A percentile compares a stretch with the other conserved stretches of the same genome.
These are phyloP conservation scores for Drosophila affinis DNA, from an alignment of 2,888 invertebrate species.

Conservation along the genomic window DNA sequence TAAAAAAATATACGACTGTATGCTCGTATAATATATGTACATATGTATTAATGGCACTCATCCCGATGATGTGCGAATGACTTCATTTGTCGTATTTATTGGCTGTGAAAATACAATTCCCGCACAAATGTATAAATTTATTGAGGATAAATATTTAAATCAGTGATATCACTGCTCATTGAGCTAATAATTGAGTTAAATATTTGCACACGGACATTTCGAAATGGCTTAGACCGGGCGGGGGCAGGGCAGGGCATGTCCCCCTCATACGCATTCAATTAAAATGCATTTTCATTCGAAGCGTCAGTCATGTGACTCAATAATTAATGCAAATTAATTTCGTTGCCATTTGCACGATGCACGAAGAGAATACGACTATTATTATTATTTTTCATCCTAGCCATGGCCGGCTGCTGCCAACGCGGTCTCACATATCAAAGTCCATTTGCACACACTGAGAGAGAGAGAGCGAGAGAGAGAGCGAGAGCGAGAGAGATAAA, in stretches of 20 bases:
- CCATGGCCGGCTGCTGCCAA: too few species aligned
- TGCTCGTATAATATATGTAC: too few species aligned
- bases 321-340: conserved; percentile 47
- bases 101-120: conserved; percentile 7
- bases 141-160: conserved; percentile 27
- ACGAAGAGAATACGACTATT: neutral
- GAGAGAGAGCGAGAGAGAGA: too few species aligned
- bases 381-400: too few species aligned
- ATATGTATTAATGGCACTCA: neutral
- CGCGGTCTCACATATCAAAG: too few species aligned
- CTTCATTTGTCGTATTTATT: conserved; percentile 17
- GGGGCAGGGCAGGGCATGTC: too few species aligned
- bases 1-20: neutral
- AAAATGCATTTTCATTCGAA: conserved; percentile 27
- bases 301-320: conserved; percentile 29
- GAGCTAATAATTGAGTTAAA: conserved; percentile 42
- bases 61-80: conserved; percentile 9
- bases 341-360: conserved; percentile 23
- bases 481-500: too few species aligned
- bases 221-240: conserved; percentile 12
- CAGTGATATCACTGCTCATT: conserved; percentile 34
- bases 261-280: conserved; percentile 12
- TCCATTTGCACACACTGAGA: too few species aligned
- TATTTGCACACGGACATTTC: conserved; percentile 33
- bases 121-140: neutral